Percentiles rank a stretch among this genome's conserved stretches.
Evolutionary conservation across 2,113 vertebrate genomes (phyloP).

Genomic region (Helogale parvula): DNA sequence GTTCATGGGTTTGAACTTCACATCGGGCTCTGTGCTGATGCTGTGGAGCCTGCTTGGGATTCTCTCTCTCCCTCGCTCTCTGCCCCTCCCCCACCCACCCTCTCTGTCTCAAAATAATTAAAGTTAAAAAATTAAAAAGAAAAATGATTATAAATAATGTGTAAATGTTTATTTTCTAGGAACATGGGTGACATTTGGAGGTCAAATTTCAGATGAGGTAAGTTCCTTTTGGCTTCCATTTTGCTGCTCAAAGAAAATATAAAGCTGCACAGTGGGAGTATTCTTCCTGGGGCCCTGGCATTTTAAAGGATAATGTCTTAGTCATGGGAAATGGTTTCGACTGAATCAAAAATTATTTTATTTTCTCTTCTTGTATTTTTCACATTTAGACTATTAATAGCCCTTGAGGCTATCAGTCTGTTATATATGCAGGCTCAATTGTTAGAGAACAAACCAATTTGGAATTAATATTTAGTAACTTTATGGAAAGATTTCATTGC

Average conservation of each 20-base stretch:
- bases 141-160: slow-evolving; percentile 39
- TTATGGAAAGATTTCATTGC: neutral
- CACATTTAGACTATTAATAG: neutral
- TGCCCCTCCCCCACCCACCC: too few relatives aligned
- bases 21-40: too few relatives aligned
- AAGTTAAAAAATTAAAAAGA: neutral
- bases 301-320: neutral
- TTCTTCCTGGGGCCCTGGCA: neutral
- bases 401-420: neutral
- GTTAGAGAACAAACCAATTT: neutral
- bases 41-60: too few relatives aligned
- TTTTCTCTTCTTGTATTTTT: slow-evolving; percentile 9
- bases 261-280: neutral
- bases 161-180: slow-evolving; percentile 86
- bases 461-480: neutral
- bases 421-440: neutral
- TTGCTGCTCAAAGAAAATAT: neutral
- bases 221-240: slow-evolving; percentile 69
- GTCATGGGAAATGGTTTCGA: neutral
- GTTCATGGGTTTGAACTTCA: too few relatives aligned
- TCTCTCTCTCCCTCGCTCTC: too few relatives aligned
- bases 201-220: slow-evolving; percentile 98
- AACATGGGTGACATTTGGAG: slow-evolving; percentile 99
- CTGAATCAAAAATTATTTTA: neutral
- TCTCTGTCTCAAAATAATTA: too few relatives aligned